Evolutionary conservation across 2,113 vertebrate genomes (phyloP).

Genomic region (Elephantulus edwardii): DNA sequence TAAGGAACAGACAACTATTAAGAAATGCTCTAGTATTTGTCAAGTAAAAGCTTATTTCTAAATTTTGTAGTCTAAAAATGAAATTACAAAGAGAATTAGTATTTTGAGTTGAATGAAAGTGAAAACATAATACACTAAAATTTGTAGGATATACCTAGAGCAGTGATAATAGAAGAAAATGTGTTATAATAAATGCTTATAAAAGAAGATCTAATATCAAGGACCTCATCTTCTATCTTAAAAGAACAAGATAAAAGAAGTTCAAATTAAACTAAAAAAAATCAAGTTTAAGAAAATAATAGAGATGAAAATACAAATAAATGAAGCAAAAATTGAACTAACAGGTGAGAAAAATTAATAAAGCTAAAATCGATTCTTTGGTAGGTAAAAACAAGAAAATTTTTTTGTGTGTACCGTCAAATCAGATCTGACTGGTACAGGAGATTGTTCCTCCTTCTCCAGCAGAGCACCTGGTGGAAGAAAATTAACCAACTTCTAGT

Average conservation of each 20-base stretch:
- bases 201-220: not conserved
- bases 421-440: too few species aligned
- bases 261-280: not conserved
- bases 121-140: not conserved
- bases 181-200: not conserved
- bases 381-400: too few species aligned
- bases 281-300: not conserved
- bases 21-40: not conserved
- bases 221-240: not conserved
- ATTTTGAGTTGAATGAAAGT: not conserved
- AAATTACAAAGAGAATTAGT: not conserved
- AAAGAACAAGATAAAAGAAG: not conserved
- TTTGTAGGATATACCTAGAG: not conserved
- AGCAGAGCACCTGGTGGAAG: too few species aligned
- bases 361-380: not conserved
- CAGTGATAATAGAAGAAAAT: not conserved
- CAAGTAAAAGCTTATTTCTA: not conserved
- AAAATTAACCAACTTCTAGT: not conserved
- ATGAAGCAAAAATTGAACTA: not conserved
- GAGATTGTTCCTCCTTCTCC: too few species aligned
- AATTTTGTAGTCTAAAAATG: not conserved
- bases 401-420: too few species aligned
- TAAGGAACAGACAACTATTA: not conserved
- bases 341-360: not conserved
- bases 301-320: not conserved